Conservation (phyloP, 2,113 vertebrate genomes). For the Mustelus asterias region DNA sequence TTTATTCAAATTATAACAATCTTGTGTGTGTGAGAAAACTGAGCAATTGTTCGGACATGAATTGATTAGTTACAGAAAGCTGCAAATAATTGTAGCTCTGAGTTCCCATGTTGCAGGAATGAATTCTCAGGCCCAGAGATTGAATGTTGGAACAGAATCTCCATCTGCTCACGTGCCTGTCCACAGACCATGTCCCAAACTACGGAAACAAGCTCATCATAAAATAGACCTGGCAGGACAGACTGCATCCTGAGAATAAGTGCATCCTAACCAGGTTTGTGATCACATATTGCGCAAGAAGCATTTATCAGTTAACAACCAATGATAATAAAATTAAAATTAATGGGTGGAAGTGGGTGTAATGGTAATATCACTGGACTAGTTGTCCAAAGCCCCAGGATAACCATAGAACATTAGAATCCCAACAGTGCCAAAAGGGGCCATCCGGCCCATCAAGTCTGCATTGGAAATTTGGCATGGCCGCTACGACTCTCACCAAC, state of each 20-base stretch:
- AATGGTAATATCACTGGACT: no score
- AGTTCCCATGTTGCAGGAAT: neutral
- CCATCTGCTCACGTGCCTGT: neutral
- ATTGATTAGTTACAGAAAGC: neutral
- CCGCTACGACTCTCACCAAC: no score
- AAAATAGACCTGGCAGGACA: neutral
- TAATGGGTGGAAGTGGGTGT: no score
- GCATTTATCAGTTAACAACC: neutral
- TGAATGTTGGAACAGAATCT: neutral
- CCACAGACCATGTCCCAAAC: neutral
- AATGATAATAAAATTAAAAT: neutral
- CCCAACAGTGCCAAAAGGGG: no score
- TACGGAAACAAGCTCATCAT: neutral
- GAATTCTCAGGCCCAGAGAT: neutral
- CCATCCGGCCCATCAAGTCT: no score
- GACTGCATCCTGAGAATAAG: neutral
- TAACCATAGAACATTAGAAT: no score
- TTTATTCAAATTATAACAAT: neutral
- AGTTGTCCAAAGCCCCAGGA: no score
- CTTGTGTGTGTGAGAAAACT: neutral
- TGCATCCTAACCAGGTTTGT: neutral
- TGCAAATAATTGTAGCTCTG: neutral
- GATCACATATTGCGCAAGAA: neutral
- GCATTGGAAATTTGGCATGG: no score
- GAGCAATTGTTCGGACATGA: neutral